These are phyloP conservation scores for Belgica antarctica DNA, from an alignment of 2,888 invertebrate genomes.

Conservation along the genomic window DNA sequence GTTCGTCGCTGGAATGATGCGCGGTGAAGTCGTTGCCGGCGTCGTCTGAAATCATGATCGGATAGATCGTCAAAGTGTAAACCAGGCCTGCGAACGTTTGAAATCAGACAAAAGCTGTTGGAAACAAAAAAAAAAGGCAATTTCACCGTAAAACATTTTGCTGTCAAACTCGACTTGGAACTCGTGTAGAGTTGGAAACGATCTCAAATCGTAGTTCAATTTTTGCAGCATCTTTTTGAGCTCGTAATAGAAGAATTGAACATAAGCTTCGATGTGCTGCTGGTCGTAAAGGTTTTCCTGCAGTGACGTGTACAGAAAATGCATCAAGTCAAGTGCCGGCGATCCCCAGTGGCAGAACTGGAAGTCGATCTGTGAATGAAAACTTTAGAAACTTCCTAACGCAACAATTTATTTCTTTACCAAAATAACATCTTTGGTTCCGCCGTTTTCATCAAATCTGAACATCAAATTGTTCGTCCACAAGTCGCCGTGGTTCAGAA, in stretches of 20 bases:
- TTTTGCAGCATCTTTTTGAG: neutral
- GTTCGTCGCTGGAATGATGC: neutral
- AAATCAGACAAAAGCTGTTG: neutral
- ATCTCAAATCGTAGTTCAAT: neutral
- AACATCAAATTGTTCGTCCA: conserved; percentile 61
- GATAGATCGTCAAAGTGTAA: neutral
- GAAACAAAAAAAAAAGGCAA: neutral
- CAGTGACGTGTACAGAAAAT: conserved; percentile 19
- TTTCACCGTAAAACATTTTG: conserved; percentile 28
- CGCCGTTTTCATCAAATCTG: conserved; percentile 49
- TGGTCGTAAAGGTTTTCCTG: conserved; percentile 18
- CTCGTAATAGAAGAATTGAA: conserved; percentile 2
- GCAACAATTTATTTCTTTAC: conserved; percentile 46
- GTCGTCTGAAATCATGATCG: conserved; percentile 17
- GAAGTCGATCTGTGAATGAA: conserved; percentile 28
- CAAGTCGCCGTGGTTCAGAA: conserved; percentile 59
- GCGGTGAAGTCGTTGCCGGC: conserved; percentile 25
- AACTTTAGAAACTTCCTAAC: neutral
- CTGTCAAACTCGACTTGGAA: neutral
- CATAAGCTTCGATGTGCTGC: neutral
- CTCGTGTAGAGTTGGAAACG: neutral
- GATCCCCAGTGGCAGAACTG: conserved; percentile 30
- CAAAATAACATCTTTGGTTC: conserved; percentile 49
- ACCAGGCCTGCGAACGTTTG: neutral
- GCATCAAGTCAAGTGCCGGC: neutral